Conservation (phyloP, 2,888 invertebrate species). For the Chouioia cunea region DNA sequence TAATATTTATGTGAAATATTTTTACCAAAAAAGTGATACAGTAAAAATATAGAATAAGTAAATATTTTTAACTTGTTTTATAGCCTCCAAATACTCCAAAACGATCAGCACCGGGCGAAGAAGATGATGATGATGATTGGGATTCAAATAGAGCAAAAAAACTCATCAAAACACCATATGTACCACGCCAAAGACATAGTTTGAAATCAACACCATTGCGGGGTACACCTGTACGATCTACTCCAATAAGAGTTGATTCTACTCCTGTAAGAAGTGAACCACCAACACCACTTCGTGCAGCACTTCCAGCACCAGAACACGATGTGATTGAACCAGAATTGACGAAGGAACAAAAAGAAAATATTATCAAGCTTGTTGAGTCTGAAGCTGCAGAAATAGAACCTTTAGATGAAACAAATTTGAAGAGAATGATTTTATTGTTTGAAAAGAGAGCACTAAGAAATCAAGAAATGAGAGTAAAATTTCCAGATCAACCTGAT, state of each 20-base stretch:
- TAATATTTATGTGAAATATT: too few species aligned
- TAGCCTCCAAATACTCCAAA: constrained; percentile 89
- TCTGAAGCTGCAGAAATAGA: constrained; percentile 87
- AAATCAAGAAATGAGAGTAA: constrained; percentile 98
- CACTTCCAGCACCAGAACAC: constrained; percentile 72
- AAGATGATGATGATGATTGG: constrained; percentile 76
- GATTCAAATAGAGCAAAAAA: constrained; percentile 72
- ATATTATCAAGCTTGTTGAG: constrained; percentile 87
- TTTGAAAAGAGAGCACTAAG: constrained; percentile 95
- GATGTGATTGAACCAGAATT: constrained; percentile 74
- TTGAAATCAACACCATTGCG: constrained; percentile 17
- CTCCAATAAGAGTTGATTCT: constrained; percentile 32
- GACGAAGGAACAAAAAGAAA: constrained; percentile 81
- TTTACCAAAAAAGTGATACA: too few species aligned
- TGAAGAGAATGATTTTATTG: constrained; percentile 89
- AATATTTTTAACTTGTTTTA: constrained; percentile 48
- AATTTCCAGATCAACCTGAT: constrained; percentile 96
- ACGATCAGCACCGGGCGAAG: constrained; percentile 75
- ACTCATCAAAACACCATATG: constrained; percentile 70
- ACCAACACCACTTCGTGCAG: constrained; percentile 60
- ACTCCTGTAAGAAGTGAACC: constrained; percentile 56
- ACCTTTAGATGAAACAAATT: constrained; percentile 85
- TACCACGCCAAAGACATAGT: constrained; percentile 64
- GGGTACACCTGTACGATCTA: constrained; percentile 21
- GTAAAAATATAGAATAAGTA: too few species aligned